A percentile compares a stretch with the other conserved stretches of the same genome.
Evolutionary conservation across 2,888 invertebrate genomes (phyloP).

Genomic region (Cepaea hortensis): DNA sequence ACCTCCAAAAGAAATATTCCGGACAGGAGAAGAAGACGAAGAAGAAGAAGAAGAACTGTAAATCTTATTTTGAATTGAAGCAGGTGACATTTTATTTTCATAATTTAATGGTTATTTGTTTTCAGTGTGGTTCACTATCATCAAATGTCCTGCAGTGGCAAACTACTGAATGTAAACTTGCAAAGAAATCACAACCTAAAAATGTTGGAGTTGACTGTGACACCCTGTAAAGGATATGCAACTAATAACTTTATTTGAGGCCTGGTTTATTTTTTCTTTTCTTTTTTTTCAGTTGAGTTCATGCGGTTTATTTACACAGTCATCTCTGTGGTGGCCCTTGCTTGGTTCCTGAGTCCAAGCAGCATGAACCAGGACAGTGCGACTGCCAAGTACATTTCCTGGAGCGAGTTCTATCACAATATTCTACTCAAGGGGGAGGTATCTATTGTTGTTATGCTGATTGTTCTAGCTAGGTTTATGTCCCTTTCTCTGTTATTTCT

Average conservation of each 20-base stretch:
- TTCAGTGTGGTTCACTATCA: too few relatives aligned
- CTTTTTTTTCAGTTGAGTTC: slow-evolving; percentile 40
- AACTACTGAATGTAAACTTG: too few relatives aligned
- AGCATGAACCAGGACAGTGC: slow-evolving; percentile 51
- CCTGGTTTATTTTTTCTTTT: neutral
- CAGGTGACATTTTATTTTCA: too few relatives aligned
- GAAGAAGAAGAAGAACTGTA: too few relatives aligned
- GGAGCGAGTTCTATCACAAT: slow-evolving; percentile 97
- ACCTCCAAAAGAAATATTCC: too few relatives aligned
- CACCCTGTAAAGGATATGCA: too few relatives aligned
- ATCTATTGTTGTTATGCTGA: slow-evolving; percentile 15
- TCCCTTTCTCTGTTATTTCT: neutral
- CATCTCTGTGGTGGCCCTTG: slow-evolving; percentile 41
- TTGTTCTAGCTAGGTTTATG: neutral
- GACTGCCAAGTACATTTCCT: slow-evolving; percentile 81
- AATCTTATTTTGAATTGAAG: too few relatives aligned
- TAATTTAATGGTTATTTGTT: too few relatives aligned
- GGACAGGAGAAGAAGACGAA: too few relatives aligned
- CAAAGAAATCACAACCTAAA: too few relatives aligned
- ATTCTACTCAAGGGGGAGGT: slow-evolving; percentile 95
- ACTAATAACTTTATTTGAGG: neutral
- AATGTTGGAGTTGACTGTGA: too few relatives aligned
- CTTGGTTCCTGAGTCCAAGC: slow-evolving; percentile 51
- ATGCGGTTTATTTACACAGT: slow-evolving; percentile 43
- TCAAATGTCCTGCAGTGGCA: too few relatives aligned